Evolutionary conservation across 2,888 invertebrate species (phyloP).

Genomic region (Lucinisca nassula): DNA sequence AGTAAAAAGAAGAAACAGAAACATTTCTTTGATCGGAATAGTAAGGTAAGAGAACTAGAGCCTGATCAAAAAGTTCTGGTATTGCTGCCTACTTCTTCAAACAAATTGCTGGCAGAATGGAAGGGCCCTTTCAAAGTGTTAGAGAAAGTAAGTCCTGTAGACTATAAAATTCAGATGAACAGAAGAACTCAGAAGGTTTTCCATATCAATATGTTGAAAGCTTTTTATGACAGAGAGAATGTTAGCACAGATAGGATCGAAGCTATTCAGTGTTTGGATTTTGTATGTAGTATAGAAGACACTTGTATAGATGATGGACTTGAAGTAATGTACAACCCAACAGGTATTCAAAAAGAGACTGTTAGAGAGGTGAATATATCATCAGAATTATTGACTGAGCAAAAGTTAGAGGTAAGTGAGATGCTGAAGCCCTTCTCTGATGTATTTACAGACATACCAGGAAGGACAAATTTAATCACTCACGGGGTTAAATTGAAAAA

Average conservation of each 20-base stretch:
- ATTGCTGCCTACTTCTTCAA: conserved; percentile 61
- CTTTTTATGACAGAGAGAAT: not conserved
- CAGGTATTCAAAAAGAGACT: too few relatives aligned
- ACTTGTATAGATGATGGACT: not conserved
- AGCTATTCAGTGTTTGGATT: not conserved
- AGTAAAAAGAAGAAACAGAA: not conserved
- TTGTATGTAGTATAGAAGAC: not conserved
- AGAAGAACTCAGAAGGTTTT: not conserved
- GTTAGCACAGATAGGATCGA: not conserved
- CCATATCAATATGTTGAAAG: conserved; percentile 31
- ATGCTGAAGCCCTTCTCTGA: too few relatives aligned
- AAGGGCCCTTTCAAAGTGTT: conserved; percentile 37
- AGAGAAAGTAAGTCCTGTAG: not conserved
- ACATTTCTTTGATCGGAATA: not conserved
- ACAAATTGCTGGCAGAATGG: conserved; percentile 62
- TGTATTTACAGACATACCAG: too few relatives aligned
- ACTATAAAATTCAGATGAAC: not conserved
- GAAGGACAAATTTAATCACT: too few relatives aligned
- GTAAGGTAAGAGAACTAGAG: conserved; percentile 25
- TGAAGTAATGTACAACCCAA: not conserved
- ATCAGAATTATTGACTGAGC: too few relatives aligned
- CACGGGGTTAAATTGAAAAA: too few relatives aligned
- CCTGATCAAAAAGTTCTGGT: conserved; percentile 54
- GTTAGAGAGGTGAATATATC: too few relatives aligned
- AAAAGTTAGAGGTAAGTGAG: too few relatives aligned